Conservation (phyloP, 2,888 invertebrate genomes). For the Drosophila longiperda region DNA sequence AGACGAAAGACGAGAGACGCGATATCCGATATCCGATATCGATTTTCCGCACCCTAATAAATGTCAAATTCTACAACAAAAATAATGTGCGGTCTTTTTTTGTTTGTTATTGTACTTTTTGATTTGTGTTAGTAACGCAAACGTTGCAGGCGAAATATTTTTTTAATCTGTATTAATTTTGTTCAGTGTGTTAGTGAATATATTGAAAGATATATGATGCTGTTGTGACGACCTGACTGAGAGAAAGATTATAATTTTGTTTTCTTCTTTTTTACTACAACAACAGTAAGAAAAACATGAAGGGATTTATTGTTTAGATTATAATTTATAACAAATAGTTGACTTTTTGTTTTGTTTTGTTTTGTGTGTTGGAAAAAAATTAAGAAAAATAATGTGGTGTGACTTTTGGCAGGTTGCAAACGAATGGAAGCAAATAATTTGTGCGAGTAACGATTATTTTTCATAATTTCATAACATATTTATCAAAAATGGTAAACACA, state of each 20-base stretch:
- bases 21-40: slow-evolving; percentile 3
- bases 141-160: not conserved
- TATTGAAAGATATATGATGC: slow-evolving; percentile 69
- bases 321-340: slow-evolving; percentile 14
- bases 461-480: slow-evolving; percentile 51
- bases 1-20: not conserved
- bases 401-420: slow-evolving; percentile 36
- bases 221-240: slow-evolving; percentile 10
- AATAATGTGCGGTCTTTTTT: not conserved
- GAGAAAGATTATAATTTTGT: slow-evolving; percentile 22
- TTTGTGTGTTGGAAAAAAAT: slow-evolving; percentile 38
- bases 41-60: slow-evolving; percentile 30
- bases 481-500: slow-evolving; percentile 50
- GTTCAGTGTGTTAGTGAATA: slow-evolving; percentile 26
- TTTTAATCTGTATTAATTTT: slow-evolving; percentile 7
- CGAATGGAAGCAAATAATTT: slow-evolving; percentile 49
- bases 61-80: slow-evolving; percentile 18
- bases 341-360: slow-evolving; percentile 17
- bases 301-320: slow-evolving; percentile 42
- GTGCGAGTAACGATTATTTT: slow-evolving; percentile 52
- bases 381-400: slow-evolving; percentile 53
- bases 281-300: slow-evolving; percentile 77
- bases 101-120: slow-evolving; percentile 1
- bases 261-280: slow-evolving; percentile 57
- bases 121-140: slow-evolving; percentile 35